Conservation (phyloP, 2,888 invertebrate genomes). For the Buathra laborator region DNA sequence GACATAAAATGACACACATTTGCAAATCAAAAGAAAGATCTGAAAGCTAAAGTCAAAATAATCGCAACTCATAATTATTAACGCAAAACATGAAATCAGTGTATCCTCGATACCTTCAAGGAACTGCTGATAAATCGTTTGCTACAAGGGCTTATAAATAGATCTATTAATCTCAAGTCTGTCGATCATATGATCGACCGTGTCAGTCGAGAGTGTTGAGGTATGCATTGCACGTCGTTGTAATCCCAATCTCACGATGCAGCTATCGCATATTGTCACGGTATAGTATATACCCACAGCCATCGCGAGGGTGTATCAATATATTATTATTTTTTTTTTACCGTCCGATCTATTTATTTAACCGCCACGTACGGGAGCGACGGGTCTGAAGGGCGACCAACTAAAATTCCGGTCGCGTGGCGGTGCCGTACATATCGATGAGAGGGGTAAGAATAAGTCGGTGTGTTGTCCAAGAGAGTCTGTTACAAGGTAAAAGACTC, state of each 20-base stretch:
- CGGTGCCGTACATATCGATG: constrained; percentile 83
- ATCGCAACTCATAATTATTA: background rate
- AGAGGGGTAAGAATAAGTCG: constrained; percentile 64
- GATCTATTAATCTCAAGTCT: constrained; percentile 50
- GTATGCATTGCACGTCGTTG: constrained; percentile 25
- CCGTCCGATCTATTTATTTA: constrained; percentile 76
- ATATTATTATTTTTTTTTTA: constrained; percentile 23
- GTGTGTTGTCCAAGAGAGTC: constrained; percentile 74
- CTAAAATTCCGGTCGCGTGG: constrained; percentile 83
- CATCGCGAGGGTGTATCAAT: constrained; percentile 21
- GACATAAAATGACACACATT: background rate
- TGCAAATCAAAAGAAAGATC: background rate
- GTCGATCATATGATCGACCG: constrained; percentile 38
- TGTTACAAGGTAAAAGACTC: constrained; percentile 77
- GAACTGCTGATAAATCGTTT: background rate
- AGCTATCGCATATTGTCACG: background rate
- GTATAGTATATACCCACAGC: constrained; percentile 22
- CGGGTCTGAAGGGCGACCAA: constrained; percentile 76
- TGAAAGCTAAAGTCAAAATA: background rate
- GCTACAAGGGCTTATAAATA: background rate
- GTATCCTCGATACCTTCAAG: background rate
- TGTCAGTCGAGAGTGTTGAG: constrained; percentile 27
- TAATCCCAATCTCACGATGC: constrained; percentile 10
- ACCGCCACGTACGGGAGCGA: constrained; percentile 71
- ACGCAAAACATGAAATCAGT: background rate